Evolutionary conservation across 2,113 vertebrate genomes (phyloP), one percentile per base, ranked within the genome.

Genomic region (Stomatorhinus ivindoensis): DNA sequence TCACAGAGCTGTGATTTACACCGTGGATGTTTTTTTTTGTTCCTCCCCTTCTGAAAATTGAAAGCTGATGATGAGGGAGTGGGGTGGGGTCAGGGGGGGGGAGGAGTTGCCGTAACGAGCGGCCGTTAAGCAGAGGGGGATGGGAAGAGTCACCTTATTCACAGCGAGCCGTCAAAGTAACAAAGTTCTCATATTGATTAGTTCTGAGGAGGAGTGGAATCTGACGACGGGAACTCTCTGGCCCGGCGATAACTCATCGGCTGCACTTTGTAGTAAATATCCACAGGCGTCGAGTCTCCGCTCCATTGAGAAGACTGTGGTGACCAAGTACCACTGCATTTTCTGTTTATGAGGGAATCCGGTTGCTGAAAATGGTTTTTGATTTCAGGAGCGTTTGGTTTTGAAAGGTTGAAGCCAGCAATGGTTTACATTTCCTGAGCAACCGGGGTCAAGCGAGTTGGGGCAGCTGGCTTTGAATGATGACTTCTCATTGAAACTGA

Each of bases 1-100:
- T 85, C 76, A 85, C 15, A 13, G 50, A 27, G n/a, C 53, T 21
- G 80, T 85, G 51, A 89, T 89, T 88, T 84, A 84, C 82, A 84
- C 21, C 44, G 2, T 24, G 82, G 42, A 46, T n/a, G 44, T 6
- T 17, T 76, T 47, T 84, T 35, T 65, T 65, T 10, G 0, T 27
- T 9, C 0, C 5, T 1, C 19, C 53, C 53, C 27, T 13, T 31
- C 3, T 61, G 80, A 84, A 83, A 89, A 88, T 88, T 50, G 82
- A 84, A 84, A 47, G 82, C 82, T 84, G 82, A 84, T 84, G 82
- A 84, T 82, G 35, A 21, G 31, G 31, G 31, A 17, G 31, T 82
- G 4, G 31, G 15, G 17, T 1, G 19, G 19, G 35, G 13, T 46
- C 42, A 1, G 15, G 55, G 19, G 13, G 17, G 19, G 39, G 82